A percentile compares a stretch with the other conserved stretches of the same genome.
Evolutionary conservation across 2,888 invertebrate species (phyloP).

Genomic region (Drosophila limbata): DNA sequence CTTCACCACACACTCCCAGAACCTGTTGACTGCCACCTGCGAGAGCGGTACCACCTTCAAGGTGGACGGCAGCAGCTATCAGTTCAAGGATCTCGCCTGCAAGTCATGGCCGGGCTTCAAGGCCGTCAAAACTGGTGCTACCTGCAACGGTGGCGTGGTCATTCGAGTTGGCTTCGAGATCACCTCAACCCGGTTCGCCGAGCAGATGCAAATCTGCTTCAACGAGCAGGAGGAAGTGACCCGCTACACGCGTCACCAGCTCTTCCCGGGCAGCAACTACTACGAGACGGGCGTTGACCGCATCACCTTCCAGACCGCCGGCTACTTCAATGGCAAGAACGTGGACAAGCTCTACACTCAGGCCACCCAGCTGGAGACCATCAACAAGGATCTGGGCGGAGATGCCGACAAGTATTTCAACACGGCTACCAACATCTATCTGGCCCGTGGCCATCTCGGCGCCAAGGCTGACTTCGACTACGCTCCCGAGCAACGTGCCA

Average conservation of each 20-base stretch:
- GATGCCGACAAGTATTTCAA: slow-evolving; percentile 74
- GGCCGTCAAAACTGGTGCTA: slow-evolving; percentile 72
- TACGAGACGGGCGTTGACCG: slow-evolving; percentile 85
- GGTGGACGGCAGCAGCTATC: slow-evolving; percentile 65
- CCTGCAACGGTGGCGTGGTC: slow-evolving; percentile 80
- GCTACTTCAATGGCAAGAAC: slow-evolving; percentile 82
- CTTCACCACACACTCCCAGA: slow-evolving; percentile 66
- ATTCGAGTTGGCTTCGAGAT: slow-evolving; percentile 85
- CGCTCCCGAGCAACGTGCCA: slow-evolving; percentile 86
- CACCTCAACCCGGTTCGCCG: slow-evolving; percentile 78
- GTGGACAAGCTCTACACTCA: slow-evolving; percentile 84
- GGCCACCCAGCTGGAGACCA: slow-evolving; percentile 80
- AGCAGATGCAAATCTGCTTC: slow-evolving; percentile 85
- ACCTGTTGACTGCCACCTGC: slow-evolving; percentile 80
- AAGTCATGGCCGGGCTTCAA: slow-evolving; percentile 79
- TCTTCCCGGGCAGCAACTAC: slow-evolving; percentile 85
- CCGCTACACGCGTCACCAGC: slow-evolving; percentile 83
- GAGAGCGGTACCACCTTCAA: slow-evolving; percentile 77
- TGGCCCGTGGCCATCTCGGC: slow-evolving; percentile 87
- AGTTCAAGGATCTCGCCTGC: slow-evolving; percentile 83
- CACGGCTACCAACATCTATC: slow-evolving; percentile 55
- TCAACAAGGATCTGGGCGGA: slow-evolving; percentile 82
- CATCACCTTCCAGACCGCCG: slow-evolving; percentile 81
- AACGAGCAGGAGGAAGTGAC: slow-evolving; percentile 84
- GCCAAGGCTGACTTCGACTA: slow-evolving; percentile 87